A percentile compares a stretch with the other conserved stretches of the same genome.
Conservation (phyloP, 2,113 vertebrate genomes). For the Gallinago media region DNA sequence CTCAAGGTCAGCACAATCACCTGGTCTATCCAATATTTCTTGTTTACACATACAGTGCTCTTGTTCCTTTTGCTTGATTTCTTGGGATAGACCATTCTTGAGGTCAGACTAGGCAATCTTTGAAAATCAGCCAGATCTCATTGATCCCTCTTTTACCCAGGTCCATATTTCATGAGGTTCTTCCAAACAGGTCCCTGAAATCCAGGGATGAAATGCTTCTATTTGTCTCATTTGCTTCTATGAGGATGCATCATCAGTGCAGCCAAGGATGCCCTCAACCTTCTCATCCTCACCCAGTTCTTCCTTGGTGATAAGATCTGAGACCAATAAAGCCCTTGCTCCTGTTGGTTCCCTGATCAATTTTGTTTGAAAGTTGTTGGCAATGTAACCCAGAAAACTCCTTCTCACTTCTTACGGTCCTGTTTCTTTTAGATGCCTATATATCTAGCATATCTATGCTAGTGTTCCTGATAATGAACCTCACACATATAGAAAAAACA, state of each 20-base stretch:
- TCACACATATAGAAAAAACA: not conserved
- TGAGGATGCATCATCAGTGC: not conserved
- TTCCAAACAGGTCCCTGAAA: not conserved
- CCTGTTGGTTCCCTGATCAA: not conserved
- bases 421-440: not conserved
- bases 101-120: not conserved
- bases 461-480: not conserved
- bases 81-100: not conserved
- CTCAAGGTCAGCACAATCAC: not conserved
- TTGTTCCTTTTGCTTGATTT: not conserved
- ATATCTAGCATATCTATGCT: not conserved
- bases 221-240: not conserved
- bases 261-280: not conserved
- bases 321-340: not conserved
- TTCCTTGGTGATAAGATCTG: not conserved
- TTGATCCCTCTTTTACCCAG: not conserved
- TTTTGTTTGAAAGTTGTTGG: not conserved
- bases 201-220: not conserved
- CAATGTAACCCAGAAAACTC: not conserved
- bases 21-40: not conserved
- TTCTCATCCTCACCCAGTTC: not conserved
- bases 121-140: not conserved
- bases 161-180: not conserved
- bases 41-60: not conserved
- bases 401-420: not conserved